Conservation (phyloP, 92 coral and sea anemone genomes). For the Umimayanthus chanpuru region DNA sequence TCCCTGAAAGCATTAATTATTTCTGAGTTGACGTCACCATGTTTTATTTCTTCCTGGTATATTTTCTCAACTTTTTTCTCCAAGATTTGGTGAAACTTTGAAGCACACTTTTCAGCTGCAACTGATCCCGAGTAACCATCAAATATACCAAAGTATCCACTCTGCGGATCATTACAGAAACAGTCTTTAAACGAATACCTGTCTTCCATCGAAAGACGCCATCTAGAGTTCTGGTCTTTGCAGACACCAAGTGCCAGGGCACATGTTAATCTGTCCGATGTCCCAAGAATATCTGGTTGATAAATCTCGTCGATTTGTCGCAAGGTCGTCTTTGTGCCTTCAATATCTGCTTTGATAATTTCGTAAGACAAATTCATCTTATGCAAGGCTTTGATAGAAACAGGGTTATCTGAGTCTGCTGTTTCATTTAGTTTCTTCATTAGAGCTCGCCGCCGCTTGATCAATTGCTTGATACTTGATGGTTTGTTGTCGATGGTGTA, state of each 20-base stretch:
- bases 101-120: slow-evolving; percentile 93
- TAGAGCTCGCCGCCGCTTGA: slow-evolving; percentile 76
- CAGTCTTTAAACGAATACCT: slow-evolving; percentile 72
- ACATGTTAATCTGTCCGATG: slow-evolving; percentile 55
- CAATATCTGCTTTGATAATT: slow-evolving; percentile 74
- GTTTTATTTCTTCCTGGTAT: slow-evolving; percentile 60
- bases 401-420: slow-evolving; percentile 77
- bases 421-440: slow-evolving; percentile 74
- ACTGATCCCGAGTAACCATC: slow-evolving; percentile 93
- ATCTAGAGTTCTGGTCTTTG: slow-evolving; percentile 82
- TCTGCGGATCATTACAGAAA: slow-evolving; percentile 77
- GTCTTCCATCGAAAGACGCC: slow-evolving; percentile 93
- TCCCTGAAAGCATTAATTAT: slow-evolving; percentile 70
- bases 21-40: slow-evolving; percentile 57
- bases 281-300: slow-evolving; percentile 62
- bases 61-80: slow-evolving; percentile 68
- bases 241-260: slow-evolving; percentile 87
- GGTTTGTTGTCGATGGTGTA: slow-evolving; percentile 78
- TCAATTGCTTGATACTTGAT: slow-evolving; percentile 65
- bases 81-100: slow-evolving; percentile 76
- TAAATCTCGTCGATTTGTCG: slow-evolving; percentile 58
- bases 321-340: slow-evolving; percentile 62
- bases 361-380: slow-evolving; percentile 88
- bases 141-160: slow-evolving; percentile 87
- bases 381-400: slow-evolving; percentile 75